Percentiles rank a stretch among this genome's conserved stretches.
Conservation (phyloP, 53 echinoderm and acorn worm species). For the Henricia sp. region DNA sequence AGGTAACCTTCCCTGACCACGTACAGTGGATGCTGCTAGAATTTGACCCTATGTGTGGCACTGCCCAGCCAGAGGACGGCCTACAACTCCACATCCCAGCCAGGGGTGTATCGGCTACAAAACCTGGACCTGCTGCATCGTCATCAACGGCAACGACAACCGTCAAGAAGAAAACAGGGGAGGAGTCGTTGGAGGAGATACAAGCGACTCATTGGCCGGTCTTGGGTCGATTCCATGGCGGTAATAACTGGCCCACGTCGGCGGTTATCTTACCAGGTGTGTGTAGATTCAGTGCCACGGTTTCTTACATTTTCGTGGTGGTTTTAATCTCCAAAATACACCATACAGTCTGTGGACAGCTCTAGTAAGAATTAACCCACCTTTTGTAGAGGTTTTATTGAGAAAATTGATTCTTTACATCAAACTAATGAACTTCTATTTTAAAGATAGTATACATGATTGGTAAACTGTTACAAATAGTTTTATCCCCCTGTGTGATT, state of each 20-base stretch:
- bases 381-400: too few relatives aligned
- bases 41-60: slow-evolving; percentile 97
- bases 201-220: slow-evolving; percentile 82
- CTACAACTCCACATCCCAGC: slow-evolving; percentile 87
- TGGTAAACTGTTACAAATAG: too few relatives aligned
- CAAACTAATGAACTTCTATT: too few relatives aligned
- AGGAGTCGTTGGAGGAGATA: slow-evolving; percentile 43
- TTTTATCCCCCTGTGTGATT: too few relatives aligned
- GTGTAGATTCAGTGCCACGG: too few relatives aligned
- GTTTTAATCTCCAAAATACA: too few relatives aligned
- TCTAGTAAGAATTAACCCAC: too few relatives aligned
- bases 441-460: too few relatives aligned
- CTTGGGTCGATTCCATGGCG: slow-evolving; percentile 80
- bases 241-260: slow-evolving; percentile 84
- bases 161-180: slow-evolving; percentile 20
- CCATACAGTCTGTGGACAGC: too few relatives aligned
- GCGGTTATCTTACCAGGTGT: slow-evolving; percentile 90
- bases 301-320: not conserved
- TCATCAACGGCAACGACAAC: not conserved
- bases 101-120: slow-evolving; percentile 34
- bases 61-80: slow-evolving; percentile 94
- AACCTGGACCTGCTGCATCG: not conserved
- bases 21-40: slow-evolving; percentile 97
- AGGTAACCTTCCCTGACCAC: slow-evolving; percentile 87
- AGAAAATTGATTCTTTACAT: too few relatives aligned